phyloP scores from a whole-genome alignment of 1,140 invertebrate genomes.

The Galendromus occidentalis region DNA sequence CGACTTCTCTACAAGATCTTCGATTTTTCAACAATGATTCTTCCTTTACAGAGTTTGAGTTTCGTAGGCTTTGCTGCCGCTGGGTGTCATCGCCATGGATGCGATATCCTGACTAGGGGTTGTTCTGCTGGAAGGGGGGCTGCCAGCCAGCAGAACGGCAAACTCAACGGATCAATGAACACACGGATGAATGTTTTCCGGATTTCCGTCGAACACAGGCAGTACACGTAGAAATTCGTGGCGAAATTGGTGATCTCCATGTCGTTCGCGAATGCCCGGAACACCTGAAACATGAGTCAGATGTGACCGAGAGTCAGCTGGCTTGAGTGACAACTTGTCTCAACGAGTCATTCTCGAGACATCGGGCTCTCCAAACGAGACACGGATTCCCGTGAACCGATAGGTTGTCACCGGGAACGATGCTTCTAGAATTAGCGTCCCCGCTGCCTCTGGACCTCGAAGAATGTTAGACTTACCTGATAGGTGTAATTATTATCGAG shows the following conservation, averaged over 20 bases:
- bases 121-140: neutral
- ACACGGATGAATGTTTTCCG: constrained; percentile 42
- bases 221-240: constrained; percentile 57
- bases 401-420: too few relatives aligned
- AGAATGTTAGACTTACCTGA: neutral
- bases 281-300: constrained; percentile 34
- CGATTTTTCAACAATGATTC: too few relatives aligned
- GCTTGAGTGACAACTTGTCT: too few relatives aligned
- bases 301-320: too few relatives aligned
- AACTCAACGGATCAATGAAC: constrained; percentile 11
- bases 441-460: too few relatives aligned
- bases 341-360: too few relatives aligned
- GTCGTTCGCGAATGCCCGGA: constrained; percentile 47
- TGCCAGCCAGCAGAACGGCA: neutral
- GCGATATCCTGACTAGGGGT: neutral
- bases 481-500: constrained; percentile 21
- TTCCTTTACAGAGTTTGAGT: too few relatives aligned
- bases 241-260: constrained; percentile 53
- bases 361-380: too few relatives aligned
- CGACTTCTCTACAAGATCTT: too few relatives aligned
- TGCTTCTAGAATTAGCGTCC: too few relatives aligned
- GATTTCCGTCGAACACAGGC: constrained; percentile 51
- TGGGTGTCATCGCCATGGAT: neutral
- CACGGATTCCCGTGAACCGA: too few relatives aligned
- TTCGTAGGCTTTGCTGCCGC: neutral